These are phyloP conservation scores for Megaceryle maxima DNA, from an alignment of 2,113 vertebrate genomes.

Conservation along the genomic window DNA sequence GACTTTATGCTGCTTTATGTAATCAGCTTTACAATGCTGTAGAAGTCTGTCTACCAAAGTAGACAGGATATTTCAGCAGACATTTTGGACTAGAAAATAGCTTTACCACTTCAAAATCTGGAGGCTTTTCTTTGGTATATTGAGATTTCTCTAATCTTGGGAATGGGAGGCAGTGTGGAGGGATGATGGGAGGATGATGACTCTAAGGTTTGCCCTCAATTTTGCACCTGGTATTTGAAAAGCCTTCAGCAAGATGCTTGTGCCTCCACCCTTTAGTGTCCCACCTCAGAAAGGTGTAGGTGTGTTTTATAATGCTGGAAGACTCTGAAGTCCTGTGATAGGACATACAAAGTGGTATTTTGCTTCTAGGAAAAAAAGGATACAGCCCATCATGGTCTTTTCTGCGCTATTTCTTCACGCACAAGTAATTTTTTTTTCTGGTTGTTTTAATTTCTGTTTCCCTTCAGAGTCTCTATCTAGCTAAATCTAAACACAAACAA, in stretches of 20 bases:
- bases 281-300: neutral
- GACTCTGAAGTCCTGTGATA: neutral
- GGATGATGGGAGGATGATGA: fast-evolving
- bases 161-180: neutral
- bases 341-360: neutral
- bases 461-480: neutral
- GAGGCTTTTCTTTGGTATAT: neutral
- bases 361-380: neutral
- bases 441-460: neutral
- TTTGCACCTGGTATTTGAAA: neutral
- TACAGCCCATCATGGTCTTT: neutral
- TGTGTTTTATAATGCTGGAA: neutral
- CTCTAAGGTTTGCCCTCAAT: neutral
- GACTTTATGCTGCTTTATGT: neutral
- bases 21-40: neutral
- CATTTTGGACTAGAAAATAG: neutral
- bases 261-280: neutral
- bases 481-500: neutral
- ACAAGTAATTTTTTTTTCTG: neutral
- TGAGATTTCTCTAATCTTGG: neutral
- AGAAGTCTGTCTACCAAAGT: neutral
- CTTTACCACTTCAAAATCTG: neutral
- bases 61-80: neutral
- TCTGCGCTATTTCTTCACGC: neutral
- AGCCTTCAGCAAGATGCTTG: neutral